Evolutionary conservation across 2,113 vertebrate species (phyloP), one percentile per base, ranked within the genome.

Genomic region (Thomomys bottae): DNA sequence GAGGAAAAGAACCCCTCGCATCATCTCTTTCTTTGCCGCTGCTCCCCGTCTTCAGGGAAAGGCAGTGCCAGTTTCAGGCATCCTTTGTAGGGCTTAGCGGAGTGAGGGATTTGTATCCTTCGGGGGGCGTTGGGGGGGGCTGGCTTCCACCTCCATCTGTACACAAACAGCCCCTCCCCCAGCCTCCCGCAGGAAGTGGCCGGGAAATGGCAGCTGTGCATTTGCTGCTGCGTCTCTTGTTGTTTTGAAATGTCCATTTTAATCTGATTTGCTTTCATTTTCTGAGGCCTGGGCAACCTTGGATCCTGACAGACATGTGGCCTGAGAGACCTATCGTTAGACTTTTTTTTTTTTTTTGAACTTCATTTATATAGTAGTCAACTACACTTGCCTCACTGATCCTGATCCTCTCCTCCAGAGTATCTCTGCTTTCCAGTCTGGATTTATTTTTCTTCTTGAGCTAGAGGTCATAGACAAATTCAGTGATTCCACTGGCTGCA

Each of bases 211-310:
- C 97, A 98, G 96, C 97, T 97, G 97, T 96, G 95, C 93, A 30
- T 92, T 92, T 67, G 92, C 92, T 90, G 94, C 95, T 90, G 94
- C 96, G 90, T 89, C 93, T 94, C 95, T 95, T 90, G 70, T 96
- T 97, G 96, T 97, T 98, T 97, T 97, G 96, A 97, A 97, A 97
- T 96, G 97, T 97, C 97, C 97, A 96, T 97, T 95, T 96, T 94
- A 97, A 96, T 95, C 93, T 94, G 94, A 95, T 97, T 97, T 96
- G 91, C 94, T 96, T 97, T 97, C 90, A 89, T 93, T 97, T 97
- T 97, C 94, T 94, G 61, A 94, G 93, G 92, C 90, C 86, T 90
- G 94, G 94, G 87, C 94, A 28, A 42, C 76, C 92, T 73, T 85
- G 80, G 87, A 80, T 89, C 83, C 87, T 93, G 78, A 88, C 75